These are phyloP conservation scores for Crossaster papposus DNA, from an alignment of 53 echinoderm and acorn worm genomes.

Conservation along the genomic window DNA sequence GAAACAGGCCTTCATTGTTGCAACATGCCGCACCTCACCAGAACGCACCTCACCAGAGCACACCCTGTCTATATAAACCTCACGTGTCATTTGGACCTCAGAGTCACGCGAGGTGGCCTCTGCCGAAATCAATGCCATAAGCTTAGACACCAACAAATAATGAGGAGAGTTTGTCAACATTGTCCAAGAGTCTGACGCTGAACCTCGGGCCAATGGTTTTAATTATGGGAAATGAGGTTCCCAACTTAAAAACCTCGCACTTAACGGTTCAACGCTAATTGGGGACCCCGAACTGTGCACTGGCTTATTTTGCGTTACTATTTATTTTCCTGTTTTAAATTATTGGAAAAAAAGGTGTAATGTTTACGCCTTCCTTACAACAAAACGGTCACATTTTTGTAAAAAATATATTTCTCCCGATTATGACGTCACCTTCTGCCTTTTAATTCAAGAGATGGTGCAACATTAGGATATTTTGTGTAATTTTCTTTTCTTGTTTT, in stretches of 20 bases:
- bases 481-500: not conserved
- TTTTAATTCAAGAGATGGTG: conserved; percentile 1
- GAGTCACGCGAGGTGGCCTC: not conserved
- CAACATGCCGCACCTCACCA: not conserved
- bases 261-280: not conserved
- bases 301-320: not conserved
- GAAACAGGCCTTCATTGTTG: not conserved
- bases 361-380: not conserved
- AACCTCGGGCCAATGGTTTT: not conserved
- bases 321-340: conserved; percentile 14
- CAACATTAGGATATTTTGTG: not conserved
- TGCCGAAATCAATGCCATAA: not conserved
- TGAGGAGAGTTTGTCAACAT: not conserved
- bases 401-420: not conserved
- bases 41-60: too few relatives aligned
- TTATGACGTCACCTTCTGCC: not conserved
- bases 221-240: not conserved
- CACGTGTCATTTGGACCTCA: not conserved
- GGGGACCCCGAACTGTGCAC: not conserved
- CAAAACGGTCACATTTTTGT: not conserved
- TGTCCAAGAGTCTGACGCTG: too few relatives aligned
- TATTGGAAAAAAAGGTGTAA: not conserved
- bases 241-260: too few relatives aligned
- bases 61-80: not conserved
- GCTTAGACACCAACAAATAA: not conserved